These are phyloP conservation scores for Cybosia mesomella DNA, from an alignment of 2,888 invertebrate genomes.

Conservation along the genomic window DNA sequence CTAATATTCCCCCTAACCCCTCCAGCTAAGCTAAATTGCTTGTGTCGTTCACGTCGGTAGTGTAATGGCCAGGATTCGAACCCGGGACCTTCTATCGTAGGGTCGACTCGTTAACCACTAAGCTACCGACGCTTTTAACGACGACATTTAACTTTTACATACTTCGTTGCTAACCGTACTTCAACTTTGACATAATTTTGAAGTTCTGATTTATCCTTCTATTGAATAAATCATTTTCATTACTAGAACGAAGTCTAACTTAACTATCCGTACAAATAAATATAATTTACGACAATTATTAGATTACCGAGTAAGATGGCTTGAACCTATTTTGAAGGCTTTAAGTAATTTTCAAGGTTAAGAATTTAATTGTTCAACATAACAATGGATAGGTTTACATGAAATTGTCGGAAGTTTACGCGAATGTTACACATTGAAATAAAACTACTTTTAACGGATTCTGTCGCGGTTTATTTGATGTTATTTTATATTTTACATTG, in stretches of 20 bases:
- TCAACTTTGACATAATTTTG: neutral
- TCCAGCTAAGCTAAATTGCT: too few relatives aligned
- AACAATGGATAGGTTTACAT: neutral
- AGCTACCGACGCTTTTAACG: too few relatives aligned
- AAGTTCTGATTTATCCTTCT: neutral
- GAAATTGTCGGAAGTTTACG: too few relatives aligned
- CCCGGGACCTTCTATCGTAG: too few relatives aligned
- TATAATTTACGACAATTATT: neutral
- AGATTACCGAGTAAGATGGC: neutral
- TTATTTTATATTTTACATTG: too few relatives aligned
- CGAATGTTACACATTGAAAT: too few relatives aligned
- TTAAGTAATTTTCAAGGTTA: conserved; percentile 2
- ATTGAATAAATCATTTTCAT: neutral
- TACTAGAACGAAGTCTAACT: neutral
- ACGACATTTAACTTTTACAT: neutral
- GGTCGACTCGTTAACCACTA: too few relatives aligned
- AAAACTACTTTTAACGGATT: too few relatives aligned
- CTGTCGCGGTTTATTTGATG: too few relatives aligned
- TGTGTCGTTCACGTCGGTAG: too few relatives aligned
- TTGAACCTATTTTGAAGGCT: neutral
- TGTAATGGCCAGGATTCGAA: too few relatives aligned
- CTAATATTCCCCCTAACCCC: too few relatives aligned
- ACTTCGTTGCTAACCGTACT: neutral
- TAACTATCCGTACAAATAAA: neutral
- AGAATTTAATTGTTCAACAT: neutral